These are phyloP conservation scores for Listrodromus nycthemerus DNA, from an alignment of 2,888 invertebrate genomes.

Conservation along the genomic window DNA sequence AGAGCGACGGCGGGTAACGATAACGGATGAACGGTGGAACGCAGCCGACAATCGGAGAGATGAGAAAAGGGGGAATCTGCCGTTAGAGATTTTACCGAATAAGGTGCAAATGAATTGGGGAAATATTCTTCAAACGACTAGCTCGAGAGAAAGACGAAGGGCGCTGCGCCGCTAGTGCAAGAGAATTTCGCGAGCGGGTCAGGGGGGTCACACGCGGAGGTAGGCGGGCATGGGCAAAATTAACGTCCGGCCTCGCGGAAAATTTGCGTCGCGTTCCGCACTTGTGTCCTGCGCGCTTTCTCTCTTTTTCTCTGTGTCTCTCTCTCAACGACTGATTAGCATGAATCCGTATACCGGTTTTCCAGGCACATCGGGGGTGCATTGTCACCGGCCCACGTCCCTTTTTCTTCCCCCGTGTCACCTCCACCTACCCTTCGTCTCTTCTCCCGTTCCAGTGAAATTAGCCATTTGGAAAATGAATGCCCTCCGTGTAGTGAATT, in stretches of 20 bases:
- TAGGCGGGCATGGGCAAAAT: conserved; percentile 48
- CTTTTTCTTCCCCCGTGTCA: conserved; percentile 28
- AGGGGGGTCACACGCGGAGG: neutral
- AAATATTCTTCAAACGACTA: conserved; percentile 40
- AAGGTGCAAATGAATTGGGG: conserved; percentile 31
- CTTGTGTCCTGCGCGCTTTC: conserved; percentile 41
- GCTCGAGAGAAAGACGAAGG: neutral
- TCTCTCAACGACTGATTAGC: conserved; percentile 63
- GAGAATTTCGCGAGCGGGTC: neutral
- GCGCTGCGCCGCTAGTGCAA: neutral
- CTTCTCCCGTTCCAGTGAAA: conserved; percentile 55
- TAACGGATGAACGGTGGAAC: conserved; percentile 43
- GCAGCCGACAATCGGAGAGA: conserved; percentile 21
- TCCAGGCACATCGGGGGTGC: conserved; percentile 19
- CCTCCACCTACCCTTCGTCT: conserved; percentile 37
- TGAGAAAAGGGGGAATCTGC: neutral
- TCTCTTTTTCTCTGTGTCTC: no score
- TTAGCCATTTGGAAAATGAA: conserved; percentile 69
- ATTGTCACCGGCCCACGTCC: conserved; percentile 17
- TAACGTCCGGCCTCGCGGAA: conserved; percentile 63
- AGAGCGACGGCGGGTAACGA: conserved; percentile 30
- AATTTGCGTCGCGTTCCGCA: conserved; percentile 59
- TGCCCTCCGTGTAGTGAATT: conserved; percentile 62
- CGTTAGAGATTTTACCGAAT: neutral
- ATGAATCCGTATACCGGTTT: conserved; percentile 46